Percentiles rank a stretch among this genome's conserved stretches.
phyloP scores from a whole-genome alignment of 1,140 invertebrate genomes.

The Bombus soroeensis region DNA sequence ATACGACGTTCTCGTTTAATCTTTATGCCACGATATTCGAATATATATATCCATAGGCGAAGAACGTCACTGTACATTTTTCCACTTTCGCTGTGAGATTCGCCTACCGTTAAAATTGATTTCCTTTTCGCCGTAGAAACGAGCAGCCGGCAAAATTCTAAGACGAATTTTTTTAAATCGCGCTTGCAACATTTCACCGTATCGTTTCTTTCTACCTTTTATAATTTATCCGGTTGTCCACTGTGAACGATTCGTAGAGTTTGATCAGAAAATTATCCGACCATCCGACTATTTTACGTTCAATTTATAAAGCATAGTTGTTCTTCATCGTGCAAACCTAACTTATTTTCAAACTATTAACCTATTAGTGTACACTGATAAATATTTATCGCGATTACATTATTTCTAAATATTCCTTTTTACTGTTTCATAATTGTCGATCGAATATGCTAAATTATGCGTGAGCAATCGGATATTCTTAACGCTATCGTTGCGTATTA shows the following conservation, averaged over 20 bases:
- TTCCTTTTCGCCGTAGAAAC: too few species aligned
- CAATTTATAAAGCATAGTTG: background rate
- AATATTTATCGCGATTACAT: too few species aligned
- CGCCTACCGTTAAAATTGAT: too few species aligned
- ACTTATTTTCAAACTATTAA: background rate
- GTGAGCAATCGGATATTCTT: background rate
- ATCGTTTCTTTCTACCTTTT: too few species aligned
- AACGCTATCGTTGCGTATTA: background rate
- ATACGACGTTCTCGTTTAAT: background rate
- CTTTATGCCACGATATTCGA: background rate
- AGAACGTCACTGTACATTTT: background rate
- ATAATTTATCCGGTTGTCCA: too few species aligned
- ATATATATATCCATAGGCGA: background rate
- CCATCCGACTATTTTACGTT: background rate
- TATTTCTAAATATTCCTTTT: background rate
- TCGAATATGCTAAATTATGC: background rate
- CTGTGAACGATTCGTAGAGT: too few species aligned
- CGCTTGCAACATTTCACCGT: too few species aligned
- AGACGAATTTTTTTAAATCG: too few species aligned
- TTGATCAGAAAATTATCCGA: background rate
- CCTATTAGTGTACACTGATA: too few species aligned
- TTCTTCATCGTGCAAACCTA: background rate
- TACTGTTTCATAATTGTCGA: background rate
- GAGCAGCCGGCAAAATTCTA: too few species aligned
- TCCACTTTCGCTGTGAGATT: background rate